Conservation (phyloP, 2,113 vertebrate genomes). For the Dipodomys ordii region DNA sequence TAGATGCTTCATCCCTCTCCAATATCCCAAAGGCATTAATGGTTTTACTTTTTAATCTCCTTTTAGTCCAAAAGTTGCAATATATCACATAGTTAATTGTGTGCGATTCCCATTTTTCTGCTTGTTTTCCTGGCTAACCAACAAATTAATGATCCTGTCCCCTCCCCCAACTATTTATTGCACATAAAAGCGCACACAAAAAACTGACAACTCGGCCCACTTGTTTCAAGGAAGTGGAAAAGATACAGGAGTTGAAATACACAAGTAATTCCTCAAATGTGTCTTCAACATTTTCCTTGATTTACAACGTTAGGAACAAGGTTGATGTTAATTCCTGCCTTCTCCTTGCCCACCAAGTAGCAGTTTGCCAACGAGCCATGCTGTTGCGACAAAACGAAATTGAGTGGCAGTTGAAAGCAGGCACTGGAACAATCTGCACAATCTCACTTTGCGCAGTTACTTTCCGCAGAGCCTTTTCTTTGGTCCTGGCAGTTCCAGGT, state of each 20-base stretch:
- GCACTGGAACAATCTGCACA: too few species aligned
- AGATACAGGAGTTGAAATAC: not conserved
- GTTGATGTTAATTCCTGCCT: not conserved
- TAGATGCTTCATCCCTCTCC: not conserved
- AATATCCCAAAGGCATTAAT: not conserved
- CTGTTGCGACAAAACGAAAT: not conserved
- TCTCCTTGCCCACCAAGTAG: not conserved
- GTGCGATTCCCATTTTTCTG: not conserved
- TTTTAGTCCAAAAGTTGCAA: not conserved
- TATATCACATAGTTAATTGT: not conserved
- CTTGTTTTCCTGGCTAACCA: constrained; percentile 14
- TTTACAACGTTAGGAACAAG: not conserved
- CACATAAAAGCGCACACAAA: not conserved
- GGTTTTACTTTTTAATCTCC: not conserved
- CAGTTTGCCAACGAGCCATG: not conserved
- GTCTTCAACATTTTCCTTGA: not conserved
- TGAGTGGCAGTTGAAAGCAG: not conserved
- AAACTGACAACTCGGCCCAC: not conserved
- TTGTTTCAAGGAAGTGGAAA: constrained; percentile 30
- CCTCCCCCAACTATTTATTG: not conserved
- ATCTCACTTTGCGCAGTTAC: not conserved
- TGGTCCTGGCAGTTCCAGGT: not conserved
- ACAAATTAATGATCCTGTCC: not conserved
- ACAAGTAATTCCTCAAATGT: not conserved
- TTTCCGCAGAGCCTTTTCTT: not conserved